These are phyloP conservation scores for Chlamydotis undulata DNA, from an alignment of 2,113 vertebrate genomes.

Conservation along the genomic window DNA sequence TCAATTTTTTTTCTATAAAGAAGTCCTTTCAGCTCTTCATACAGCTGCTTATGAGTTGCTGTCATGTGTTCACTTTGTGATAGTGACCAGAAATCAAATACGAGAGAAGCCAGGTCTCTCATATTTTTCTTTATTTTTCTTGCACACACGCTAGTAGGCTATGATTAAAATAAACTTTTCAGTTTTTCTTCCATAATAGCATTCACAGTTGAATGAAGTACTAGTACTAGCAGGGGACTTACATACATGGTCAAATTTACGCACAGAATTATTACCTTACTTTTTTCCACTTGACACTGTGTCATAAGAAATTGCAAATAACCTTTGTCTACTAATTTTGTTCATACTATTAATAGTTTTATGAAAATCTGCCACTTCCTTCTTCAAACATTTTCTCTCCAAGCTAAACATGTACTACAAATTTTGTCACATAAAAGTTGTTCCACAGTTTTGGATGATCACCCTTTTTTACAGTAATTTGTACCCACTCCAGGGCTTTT, in stretches of 20 bases:
- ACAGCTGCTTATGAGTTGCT: neutral
- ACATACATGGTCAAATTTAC: neutral
- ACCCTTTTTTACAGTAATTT: neutral
- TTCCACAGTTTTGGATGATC: neutral
- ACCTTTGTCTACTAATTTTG: neutral
- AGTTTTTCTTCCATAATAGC: neutral
- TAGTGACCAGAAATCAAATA: slow-evolving; percentile 4
- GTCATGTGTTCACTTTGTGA: neutral
- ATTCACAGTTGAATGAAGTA: neutral
- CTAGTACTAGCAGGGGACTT: neutral
- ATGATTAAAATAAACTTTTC: neutral
- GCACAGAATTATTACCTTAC: neutral
- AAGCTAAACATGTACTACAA: neutral
- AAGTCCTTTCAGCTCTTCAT: neutral
- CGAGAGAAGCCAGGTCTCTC: neutral
- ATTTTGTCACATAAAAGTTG: neutral
- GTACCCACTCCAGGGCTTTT: accelerated
- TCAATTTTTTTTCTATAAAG: neutral
- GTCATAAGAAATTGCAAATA: neutral
- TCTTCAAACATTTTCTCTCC: neutral
- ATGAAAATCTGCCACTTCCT: neutral
- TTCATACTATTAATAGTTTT: neutral
- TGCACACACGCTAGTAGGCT: neutral
- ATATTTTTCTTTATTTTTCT: neutral
- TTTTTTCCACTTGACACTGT: neutral